Evolutionary conservation across 2,888 invertebrate genomes (phyloP).

Genomic region (Scaptomyza cyrtandrae): DNA sequence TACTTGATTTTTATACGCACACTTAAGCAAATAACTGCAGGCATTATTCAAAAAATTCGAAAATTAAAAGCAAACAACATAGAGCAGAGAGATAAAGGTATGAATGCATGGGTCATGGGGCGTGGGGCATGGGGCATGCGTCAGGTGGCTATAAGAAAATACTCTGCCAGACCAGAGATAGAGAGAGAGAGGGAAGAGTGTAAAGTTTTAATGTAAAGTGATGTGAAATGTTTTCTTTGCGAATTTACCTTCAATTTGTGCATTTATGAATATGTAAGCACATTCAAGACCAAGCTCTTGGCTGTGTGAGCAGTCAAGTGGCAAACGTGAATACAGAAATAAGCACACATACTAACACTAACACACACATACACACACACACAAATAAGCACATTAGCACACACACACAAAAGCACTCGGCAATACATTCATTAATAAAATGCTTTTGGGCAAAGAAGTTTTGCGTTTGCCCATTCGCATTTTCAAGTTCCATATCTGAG

Average conservation of each 20-base stretch:
- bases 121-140: constrained; percentile 5
- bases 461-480: constrained; percentile 49
- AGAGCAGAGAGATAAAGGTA: constrained; percentile 28
- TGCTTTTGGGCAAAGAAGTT: constrained; percentile 71
- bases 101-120: neutral
- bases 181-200: constrained; percentile 12
- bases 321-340: constrained; percentile 57
- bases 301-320: constrained; percentile 68
- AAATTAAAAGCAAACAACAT: constrained; percentile 78
- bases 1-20: constrained; percentile 79
- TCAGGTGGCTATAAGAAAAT: constrained; percentile 64
- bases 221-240: constrained; percentile 77
- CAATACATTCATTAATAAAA: constrained; percentile 74
- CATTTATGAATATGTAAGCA: constrained; percentile 78
- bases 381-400: constrained; percentile 28
- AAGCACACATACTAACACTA: constrained; percentile 26
- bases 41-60: constrained; percentile 79
- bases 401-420: constrained; percentile 34
- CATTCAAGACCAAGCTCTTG: constrained; percentile 53
- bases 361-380: constrained; percentile 19
- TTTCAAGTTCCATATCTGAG: constrained; percentile 36
- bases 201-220: constrained; percentile 75
- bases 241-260: constrained; percentile 80
- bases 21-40: constrained; percentile 78
- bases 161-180: constrained; percentile 27